phyloP scores from a whole-genome alignment of 2,797 vertebrate genomes.

The Macroramphosus scolopax region DNA sequence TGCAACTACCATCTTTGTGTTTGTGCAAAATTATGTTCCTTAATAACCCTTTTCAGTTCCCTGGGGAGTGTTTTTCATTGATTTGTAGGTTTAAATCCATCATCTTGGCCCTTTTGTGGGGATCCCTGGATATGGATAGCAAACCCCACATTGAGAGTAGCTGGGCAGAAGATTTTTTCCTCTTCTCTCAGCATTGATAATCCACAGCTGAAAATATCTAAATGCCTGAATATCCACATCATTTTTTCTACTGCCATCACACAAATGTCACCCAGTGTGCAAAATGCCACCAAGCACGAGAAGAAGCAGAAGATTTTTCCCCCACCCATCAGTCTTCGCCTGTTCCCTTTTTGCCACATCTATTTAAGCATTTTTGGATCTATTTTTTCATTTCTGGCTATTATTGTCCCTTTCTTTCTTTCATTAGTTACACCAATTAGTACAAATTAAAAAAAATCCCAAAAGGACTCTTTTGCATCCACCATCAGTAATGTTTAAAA shows the following conservation, averaged over 20 bases:
- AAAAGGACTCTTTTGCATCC: constrained; percentile 61
- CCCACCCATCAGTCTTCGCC: constrained; percentile 16
- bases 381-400: constrained; percentile 37
- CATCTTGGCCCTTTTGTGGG: constrained; percentile 63
- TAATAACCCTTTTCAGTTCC: constrained; percentile 65
- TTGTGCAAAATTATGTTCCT: constrained; percentile 45
- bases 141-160: constrained; percentile 52
- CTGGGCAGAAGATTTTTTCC: constrained; percentile 72
- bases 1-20: constrained; percentile 30
- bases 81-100: constrained; percentile 73
- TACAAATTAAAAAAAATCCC: constrained; percentile 40
- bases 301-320: constrained; percentile 71
- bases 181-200: constrained; percentile 37
- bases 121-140: constrained; percentile 71
- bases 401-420: constrained; percentile 40
- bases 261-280: constrained; percentile 41
- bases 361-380: constrained; percentile 44
- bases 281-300: constrained; percentile 42
- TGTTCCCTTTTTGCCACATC: constrained; percentile 29
- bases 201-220: constrained; percentile 49
- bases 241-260: constrained; percentile 43
- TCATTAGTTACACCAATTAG: constrained; percentile 43
- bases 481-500: constrained; percentile 68
- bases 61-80: constrained; percentile 72
- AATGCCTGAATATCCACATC: constrained; percentile 40